Conservation (phyloP, 2,888 invertebrate species). For the Nomada fabriciana region DNA sequence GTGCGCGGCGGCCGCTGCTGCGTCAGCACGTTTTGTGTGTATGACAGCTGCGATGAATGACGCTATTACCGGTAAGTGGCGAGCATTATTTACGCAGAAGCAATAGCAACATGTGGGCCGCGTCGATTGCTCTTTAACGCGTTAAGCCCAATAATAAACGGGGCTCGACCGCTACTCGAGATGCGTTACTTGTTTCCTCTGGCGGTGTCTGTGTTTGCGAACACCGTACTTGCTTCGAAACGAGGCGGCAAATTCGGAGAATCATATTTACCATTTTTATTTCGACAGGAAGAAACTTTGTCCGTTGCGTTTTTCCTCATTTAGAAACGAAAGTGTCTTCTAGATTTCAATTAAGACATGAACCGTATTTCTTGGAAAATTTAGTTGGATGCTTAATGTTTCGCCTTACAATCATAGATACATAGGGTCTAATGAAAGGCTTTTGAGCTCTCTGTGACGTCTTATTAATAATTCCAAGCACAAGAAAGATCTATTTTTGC, state of each 20-base stretch:
- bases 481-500: too few relatives aligned
- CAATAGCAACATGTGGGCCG: constrained; percentile 59
- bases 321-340: too few relatives aligned
- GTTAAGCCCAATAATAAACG: constrained; percentile 38
- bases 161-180: background rate
- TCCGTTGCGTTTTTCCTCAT: too few relatives aligned
- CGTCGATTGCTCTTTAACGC: constrained; percentile 62
- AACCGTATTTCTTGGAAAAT: too few relatives aligned
- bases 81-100: constrained; percentile 67
- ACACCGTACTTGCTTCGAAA: background rate
- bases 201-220: background rate
- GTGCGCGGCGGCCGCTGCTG: constrained; percentile 27
- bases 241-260: too few relatives aligned
- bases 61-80: constrained; percentile 65
- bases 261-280: too few relatives aligned
- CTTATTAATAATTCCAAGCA: too few relatives aligned
- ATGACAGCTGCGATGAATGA: constrained; percentile 67
- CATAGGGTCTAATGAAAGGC: too few relatives aligned
- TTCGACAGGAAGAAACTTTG: too few relatives aligned
- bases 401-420: too few relatives aligned
- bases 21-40: constrained; percentile 52
- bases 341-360: background rate
- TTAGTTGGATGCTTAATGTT: too few relatives aligned
- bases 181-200: constrained; percentile 3
- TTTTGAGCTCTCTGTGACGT: too few relatives aligned